Base-by-base conservation (phyloP, 2,113 vertebrate genomes). In the Phalacrocorax aristotelis region DNA sequence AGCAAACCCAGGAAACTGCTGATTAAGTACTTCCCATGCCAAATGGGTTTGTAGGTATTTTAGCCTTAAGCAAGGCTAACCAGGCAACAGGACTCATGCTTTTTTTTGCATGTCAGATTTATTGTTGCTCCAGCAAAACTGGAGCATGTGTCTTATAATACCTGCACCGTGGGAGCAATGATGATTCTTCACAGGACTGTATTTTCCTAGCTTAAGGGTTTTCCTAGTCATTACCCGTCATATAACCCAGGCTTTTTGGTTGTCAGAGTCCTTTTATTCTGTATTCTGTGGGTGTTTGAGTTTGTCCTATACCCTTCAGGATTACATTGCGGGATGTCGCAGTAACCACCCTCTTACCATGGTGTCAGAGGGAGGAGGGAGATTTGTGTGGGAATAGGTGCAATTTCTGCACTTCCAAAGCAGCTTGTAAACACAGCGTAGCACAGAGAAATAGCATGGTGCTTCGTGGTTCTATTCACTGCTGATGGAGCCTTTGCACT, bases 151-250 rank as follows among this genome's bases (percentile, higher is more conserved):
- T 77, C 78, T 89, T 91, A 66, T 55, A 94, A 78, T 83, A 93
- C 20, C n/a, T 75, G 51, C n/a, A 52, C 42, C 2, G 5, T 85
- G 84, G 82, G 68, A 95, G 52, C 76, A 83, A 94, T 91, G 85
- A 86, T 44, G 60, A 36, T 88, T 80, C 84, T 88, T 94, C 78
- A 66, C 51, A 62, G 66, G 48, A 40, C 71, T 90, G 60, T 93
- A 78, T 95, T 94, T 95, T 96, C 71, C 71, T 60, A 70, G 38
- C 30, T 71, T 70, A 93, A 93, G 51, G 46, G 18, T 90, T 91
- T 95, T 96, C 79, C 82, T 91, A 78, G 75, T 90, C 75, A 95
- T 95, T 94, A 68, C 84, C 75, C 42, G 80, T 78, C 68, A 32
- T 44, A 95, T 90, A 92, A 96, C 71, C 68, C 71, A 83, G 44